These are phyloP conservation scores for Oncorhynchus tshawytscha DNA, from an alignment of 2,113 vertebrate genomes.

Conservation along the genomic window DNA sequence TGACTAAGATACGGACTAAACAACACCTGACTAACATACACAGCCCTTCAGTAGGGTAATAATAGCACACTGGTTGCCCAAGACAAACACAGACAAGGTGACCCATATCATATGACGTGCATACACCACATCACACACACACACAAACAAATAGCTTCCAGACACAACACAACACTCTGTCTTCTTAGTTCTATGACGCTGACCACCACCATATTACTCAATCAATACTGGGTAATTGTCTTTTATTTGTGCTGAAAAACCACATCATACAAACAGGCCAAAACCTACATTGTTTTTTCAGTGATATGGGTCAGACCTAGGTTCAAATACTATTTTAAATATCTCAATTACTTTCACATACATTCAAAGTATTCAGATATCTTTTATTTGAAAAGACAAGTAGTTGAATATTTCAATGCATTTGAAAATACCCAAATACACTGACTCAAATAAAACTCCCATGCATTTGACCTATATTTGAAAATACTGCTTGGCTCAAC, in stretches of 20 bases:
- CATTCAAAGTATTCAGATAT: conserved; percentile 13
- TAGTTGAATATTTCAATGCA: no score
- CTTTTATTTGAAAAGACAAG: no score
- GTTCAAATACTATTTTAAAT: neutral
- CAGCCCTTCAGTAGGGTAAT: no score
- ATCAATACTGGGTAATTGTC: conserved; percentile 14
- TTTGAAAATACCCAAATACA: no score
- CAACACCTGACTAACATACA: conserved; percentile 5
- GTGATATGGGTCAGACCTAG: neutral
- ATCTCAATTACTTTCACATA: no score
- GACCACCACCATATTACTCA: conserved; percentile 9
- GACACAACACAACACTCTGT: conserved; percentile 30
- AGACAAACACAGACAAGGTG: no score
- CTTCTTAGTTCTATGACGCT: conserved; percentile 50
- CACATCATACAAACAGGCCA: neutral
- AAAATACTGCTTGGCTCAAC: no score
- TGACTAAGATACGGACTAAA: conserved; percentile 9
- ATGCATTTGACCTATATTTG: no score
- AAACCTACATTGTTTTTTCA: conserved; percentile 13
- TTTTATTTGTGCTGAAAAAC: conserved; percentile 17
- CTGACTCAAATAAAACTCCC: no score
- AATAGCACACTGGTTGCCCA: neutral
- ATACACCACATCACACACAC: neutral
- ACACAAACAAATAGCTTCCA: conserved; percentile 24
- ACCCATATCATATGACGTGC: neutral